phyloP scores from a whole-genome alignment of 2,888 invertebrate species.

The Crematogaster levior region DNA sequence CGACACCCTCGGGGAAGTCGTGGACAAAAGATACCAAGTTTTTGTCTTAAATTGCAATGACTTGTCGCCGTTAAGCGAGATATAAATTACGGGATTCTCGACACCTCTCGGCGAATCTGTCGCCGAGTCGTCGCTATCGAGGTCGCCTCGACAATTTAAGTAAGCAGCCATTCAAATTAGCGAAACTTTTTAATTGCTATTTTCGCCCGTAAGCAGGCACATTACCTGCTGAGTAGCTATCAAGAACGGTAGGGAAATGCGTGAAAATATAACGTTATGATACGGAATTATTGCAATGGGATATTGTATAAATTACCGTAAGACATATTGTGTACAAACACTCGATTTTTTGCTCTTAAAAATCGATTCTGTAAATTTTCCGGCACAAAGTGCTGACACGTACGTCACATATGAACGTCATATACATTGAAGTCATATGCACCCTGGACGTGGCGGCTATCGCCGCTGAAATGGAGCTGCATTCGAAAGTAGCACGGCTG shows the following conservation, averaged over 20 bases:
- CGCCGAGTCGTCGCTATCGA: conserved; percentile 54
- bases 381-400: conserved; percentile 52
- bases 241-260: not conserved
- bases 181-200: conserved; percentile 77
- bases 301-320: conserved; percentile 56
- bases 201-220: conserved; percentile 7
- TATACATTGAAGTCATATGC: conserved; percentile 55
- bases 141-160: conserved; percentile 59
- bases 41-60: conserved; percentile 68
- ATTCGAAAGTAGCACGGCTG: conserved; percentile 77
- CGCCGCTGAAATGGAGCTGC: conserved; percentile 71
- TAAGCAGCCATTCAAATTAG: conserved; percentile 66
- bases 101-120: conserved; percentile 15
- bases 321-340: not conserved
- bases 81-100: conserved; percentile 65
- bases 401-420: conserved; percentile 45
- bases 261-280: not conserved
- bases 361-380: conserved; percentile 57
- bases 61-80: conserved; percentile 64
- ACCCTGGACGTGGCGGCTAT: conserved; percentile 51
- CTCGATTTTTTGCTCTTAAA: conserved; percentile 31
- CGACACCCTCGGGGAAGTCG: not conserved
- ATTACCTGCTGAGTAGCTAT: not conserved
- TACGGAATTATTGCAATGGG: not conserved
- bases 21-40: conserved; percentile 57